Evolutionary conservation across 1,140 invertebrate genomes (phyloP), one percentile per base, ranked within the genome.

Genomic region (Caenorhabditis remanei): DNA sequence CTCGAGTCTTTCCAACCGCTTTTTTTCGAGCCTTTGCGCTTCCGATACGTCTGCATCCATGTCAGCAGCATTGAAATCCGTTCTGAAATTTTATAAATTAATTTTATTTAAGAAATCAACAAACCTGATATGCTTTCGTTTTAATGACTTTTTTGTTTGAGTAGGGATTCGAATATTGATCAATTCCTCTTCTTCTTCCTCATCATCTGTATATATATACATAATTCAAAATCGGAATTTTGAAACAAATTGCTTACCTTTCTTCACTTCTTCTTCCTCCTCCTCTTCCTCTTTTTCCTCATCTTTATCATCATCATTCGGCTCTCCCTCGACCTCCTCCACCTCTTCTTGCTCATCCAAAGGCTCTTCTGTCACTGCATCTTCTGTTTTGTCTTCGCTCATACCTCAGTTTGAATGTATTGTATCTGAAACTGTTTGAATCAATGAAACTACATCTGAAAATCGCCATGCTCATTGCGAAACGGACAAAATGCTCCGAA

Each of bases 1-100:
- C 50, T 90, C 90, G 16, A 90, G 40, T 63, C 90, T 87, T 41
- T 90, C 89, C 50, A 90, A 82, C 43, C 90, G 88, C 48, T 90
- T 61, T 67, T 86, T 75, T 85, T 90, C 90, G 16, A 67, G 43
- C 21, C 58, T 41, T 61, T 90, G 90, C 3, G 89, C 90, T 53
- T 85, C 84, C 16, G 58, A 48, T 6, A 87, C 87, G 9, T 83
- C 88, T 21, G 7, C 48, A 24, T 85, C 67, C 13, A 85, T 11
- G 5, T 85, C 58, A 13, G 7, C 50, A 9, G 43, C 67, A 16
- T 50, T 67, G 67, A 75, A 85, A 24, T 85, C 67, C 14, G 85
- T 85, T 41, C 85, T 85, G 67, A 32, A 75, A 50, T 9, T 19
- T 6, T 0, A 85, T 4, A 53, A 16, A 53, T 58, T 1, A 6